A percentile compares a stretch with the other conserved stretches of the same genome.
Evolutionary conservation across 2,113 vertebrate genomes (phyloP).

Genomic region (Recurvirostra avosetta): DNA sequence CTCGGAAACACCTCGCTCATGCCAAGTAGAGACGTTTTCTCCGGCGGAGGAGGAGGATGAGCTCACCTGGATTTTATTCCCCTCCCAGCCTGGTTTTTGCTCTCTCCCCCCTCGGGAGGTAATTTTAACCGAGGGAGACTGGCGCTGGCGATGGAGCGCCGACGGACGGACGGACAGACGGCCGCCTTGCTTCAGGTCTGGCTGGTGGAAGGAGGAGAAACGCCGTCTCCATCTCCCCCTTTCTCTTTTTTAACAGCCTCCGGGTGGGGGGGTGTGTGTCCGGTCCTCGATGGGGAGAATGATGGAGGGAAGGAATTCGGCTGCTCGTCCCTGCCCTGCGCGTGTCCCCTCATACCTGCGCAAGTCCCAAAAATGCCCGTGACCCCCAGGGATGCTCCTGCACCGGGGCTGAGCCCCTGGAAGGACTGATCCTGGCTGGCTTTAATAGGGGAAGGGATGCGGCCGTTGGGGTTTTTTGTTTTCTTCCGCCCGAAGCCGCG

Average conservation of each 20-base stretch:
- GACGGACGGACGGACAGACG: background rate
- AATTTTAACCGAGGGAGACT: background rate
- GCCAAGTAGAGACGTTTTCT: background rate
- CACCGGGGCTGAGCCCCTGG: background rate
- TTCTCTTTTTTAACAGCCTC: background rate
- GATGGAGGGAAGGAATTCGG: background rate
- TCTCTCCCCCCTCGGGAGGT: background rate
- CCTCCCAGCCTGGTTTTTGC: constrained; percentile 23
- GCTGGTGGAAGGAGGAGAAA: background rate
- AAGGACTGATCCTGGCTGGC: background rate
- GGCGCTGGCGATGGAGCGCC: background rate
- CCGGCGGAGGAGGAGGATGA: background rate
- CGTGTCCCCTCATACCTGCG: background rate
- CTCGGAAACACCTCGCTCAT: background rate
- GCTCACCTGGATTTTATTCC: constrained; percentile 48
- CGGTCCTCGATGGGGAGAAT: background rate
- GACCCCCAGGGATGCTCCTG: background rate
- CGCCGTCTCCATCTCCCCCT: background rate
- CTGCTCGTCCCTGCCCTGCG: background rate
- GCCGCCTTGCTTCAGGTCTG: background rate
- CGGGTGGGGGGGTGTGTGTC: background rate
- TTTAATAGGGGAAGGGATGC: background rate
- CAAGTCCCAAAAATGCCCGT: rapidly evolving
- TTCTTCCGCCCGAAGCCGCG: rapidly evolving
- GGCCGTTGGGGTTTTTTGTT: rapidly evolving